Evolutionary conservation across 2,113 vertebrate species (phyloP).

Genomic region (Burhinus oedicnemus): DNA sequence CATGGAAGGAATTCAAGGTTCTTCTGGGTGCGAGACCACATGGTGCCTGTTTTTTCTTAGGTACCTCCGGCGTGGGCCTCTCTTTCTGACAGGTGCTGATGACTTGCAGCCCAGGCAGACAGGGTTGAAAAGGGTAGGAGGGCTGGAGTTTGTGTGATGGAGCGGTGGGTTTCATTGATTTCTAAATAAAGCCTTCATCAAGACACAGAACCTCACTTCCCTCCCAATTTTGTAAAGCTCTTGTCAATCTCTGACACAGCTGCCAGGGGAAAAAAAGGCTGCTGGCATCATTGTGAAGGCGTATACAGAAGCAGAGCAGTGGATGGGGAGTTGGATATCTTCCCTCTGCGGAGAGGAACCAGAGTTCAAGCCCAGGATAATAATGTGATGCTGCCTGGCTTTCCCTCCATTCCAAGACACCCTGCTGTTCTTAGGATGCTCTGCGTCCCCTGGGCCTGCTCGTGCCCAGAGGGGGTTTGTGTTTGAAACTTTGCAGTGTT

Average conservation of each 20-base stretch:
- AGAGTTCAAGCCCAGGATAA: neutral
- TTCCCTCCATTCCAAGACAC: neutral
- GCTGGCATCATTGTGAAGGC: neutral
- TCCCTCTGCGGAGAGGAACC: neutral
- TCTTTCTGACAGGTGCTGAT: neutral
- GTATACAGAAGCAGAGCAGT: neutral
- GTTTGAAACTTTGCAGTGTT: neutral
- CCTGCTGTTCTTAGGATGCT: rapidly evolving
- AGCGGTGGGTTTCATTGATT: conserved; percentile 29
- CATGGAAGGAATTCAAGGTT: neutral
- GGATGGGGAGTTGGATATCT: neutral
- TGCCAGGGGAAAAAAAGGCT: neutral
- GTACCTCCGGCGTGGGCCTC: neutral
- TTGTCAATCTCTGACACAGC: conserved; percentile 36
- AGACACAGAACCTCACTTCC: neutral
- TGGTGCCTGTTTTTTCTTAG: neutral
- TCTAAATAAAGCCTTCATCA: conserved; percentile 30
- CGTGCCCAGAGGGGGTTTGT: neutral
- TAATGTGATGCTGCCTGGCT: rapidly evolving
- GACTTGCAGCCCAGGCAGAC: neutral
- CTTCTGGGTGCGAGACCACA: rapidly evolving
- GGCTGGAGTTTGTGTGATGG: neutral
- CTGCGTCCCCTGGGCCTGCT: neutral
- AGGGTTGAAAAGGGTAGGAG: neutral
- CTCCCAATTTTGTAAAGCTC: conserved; percentile 5